phyloP scores from a whole-genome alignment of 2,888 invertebrate genomes.

The Elegia similella region DNA sequence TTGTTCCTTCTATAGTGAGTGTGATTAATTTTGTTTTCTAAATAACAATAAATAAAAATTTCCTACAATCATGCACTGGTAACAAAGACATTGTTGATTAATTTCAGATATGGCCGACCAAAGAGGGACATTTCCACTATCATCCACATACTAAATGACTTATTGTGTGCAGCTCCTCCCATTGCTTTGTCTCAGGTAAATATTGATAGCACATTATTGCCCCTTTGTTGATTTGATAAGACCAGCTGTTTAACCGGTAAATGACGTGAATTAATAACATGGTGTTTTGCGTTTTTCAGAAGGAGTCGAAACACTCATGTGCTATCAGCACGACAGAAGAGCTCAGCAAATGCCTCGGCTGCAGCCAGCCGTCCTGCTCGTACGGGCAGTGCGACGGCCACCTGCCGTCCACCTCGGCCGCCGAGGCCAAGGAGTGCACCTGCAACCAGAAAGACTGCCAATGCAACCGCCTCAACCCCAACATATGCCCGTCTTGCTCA shows the following conservation, averaged over 20 bases:
- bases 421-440: conserved; percentile 32
- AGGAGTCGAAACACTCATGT: conserved; percentile 62
- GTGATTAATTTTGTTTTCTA: neutral
- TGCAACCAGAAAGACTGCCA: conserved; percentile 42
- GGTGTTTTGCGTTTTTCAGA: conserved; percentile 47
- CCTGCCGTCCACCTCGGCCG: conserved; percentile 33
- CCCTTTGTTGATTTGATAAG: conserved; percentile 19
- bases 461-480: conserved; percentile 33
- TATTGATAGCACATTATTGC: conserved; percentile 10
- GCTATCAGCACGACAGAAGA: conserved; percentile 44
- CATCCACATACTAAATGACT: conserved; percentile 96
- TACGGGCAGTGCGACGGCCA: conserved; percentile 68
- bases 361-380: conserved; percentile 54
- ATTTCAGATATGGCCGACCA: conserved; percentile 89
- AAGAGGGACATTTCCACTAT: conserved; percentile 97
- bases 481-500: conserved; percentile 25
- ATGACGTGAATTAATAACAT: neutral
- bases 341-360: conserved; percentile 48
- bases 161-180: conserved; percentile 92
- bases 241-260: conserved; percentile 15
- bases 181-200: conserved; percentile 79
- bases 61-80: neutral
- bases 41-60: neutral
- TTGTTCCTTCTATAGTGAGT: conserved; percentile 11
- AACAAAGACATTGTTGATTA: conserved; percentile 11